Evolutionary conservation across 1,140 invertebrate genomes (phyloP), one percentile per base, ranked within the genome.

Genomic region (Protaetia brevitarsis): DNA sequence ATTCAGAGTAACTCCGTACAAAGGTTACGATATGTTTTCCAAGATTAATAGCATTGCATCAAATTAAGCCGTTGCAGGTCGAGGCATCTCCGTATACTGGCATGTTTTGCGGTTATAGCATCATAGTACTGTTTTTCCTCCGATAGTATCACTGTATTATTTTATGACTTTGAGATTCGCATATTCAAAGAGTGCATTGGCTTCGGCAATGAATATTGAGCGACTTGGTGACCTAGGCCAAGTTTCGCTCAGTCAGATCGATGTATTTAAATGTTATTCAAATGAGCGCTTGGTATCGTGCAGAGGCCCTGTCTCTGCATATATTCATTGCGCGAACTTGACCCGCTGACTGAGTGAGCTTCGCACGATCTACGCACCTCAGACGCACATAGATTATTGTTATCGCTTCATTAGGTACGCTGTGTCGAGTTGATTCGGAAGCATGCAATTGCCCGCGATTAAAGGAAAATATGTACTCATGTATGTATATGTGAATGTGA

Each of bases 221-320:
- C 51, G 57, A 27, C 65, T 66, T 34, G 36, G 58, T 61, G 65
- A 66, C 65, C 65, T 66, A 66, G 58, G 34, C 65, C 65, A 66
- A 66, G 34, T 66, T 66, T n/a, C 13, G 37, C 64, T 29, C 27
- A 57, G 56, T 23, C 37, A 66, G 65, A 66, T 66, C 65, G 65
- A 66, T 66, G 31, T 58, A 66, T 66, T 66, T 66, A 66, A 66
- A 66, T 66, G 65, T 66, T 66, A 66, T 66, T 66, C 65, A 66
- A 66, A 66, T 66, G 65, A 66, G 65, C 37, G 64, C 51, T 65
- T 51, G 41, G 41, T 51, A 34, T 51, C 64, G 64, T 65, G 64
- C 56, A 58, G 26, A 59, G 57, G 29, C 57, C 29, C 64, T 59
- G 64, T 59, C 64, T 56, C 64, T 51, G 41, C 41, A 56, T 56